phyloP scores from a whole-genome alignment of 2,797 vertebrate genomes.

The Benthosema pterotum region DNA sequence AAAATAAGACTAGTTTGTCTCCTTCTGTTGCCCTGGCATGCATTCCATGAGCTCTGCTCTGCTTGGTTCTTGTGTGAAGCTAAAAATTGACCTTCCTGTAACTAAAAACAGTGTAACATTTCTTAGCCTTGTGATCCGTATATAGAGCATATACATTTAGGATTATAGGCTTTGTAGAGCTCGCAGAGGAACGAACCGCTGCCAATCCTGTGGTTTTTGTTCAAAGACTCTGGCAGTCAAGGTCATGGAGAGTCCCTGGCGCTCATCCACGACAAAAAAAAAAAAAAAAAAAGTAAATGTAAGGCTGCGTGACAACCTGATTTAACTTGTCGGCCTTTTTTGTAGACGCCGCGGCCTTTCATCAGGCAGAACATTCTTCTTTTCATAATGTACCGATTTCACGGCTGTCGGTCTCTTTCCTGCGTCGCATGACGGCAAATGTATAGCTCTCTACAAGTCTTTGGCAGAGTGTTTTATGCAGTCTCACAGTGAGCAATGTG shows the following conservation, averaged over 20 bases:
- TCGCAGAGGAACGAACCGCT: constrained; percentile 27
- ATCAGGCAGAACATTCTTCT: constrained; percentile 16
- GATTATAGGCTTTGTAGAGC: not conserved
- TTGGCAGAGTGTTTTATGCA: not conserved
- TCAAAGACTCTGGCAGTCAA: not conserved
- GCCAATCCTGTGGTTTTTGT: constrained; percentile 19
- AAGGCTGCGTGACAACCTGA: not conserved
- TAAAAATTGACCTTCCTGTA: constrained; percentile 34
- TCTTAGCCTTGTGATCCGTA: constrained; percentile 16
- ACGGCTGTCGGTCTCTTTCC: not conserved
- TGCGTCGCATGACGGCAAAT: not conserved
- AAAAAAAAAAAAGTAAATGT: too few species aligned
- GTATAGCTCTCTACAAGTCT: constrained; percentile 4
- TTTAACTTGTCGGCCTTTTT: not conserved
- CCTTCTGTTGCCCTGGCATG: too few species aligned
- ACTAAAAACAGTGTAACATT: constrained; percentile 4
- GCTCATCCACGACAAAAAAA: not conserved
- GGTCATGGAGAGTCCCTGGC: not conserved
- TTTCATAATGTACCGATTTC: constrained; percentile 22
- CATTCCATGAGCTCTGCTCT: not conserved
- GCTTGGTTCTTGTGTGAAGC: constrained; percentile 9
- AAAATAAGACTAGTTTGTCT: too few species aligned
- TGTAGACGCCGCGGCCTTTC: constrained; percentile 21
- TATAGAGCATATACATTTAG: constrained; percentile 25
- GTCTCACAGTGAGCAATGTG: not conserved